Percentiles rank a stretch among this genome's conserved stretches.
Evolutionary conservation across 2,888 invertebrate species (phyloP).

Genomic region (Lucinisca nassula): DNA sequence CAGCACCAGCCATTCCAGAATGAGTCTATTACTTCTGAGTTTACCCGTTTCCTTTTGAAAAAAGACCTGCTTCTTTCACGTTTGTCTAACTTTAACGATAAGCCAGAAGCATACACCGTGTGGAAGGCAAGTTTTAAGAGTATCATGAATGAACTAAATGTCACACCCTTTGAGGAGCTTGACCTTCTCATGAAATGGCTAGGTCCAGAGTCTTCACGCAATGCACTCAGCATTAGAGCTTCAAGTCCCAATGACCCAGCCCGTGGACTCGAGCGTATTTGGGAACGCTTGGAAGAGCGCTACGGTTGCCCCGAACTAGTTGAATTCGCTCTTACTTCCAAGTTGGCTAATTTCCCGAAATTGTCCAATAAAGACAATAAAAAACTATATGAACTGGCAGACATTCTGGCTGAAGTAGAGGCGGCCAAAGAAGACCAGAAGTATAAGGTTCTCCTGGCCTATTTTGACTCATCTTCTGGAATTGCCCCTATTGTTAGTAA

Average conservation of each 20-base stretch:
- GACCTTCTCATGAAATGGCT: conserved; percentile 49
- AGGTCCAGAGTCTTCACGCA: conserved; percentile 31
- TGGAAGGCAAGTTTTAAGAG: conserved; percentile 46
- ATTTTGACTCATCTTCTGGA: conserved; percentile 21
- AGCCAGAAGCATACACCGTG: conserved; percentile 24
- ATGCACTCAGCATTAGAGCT: conserved; percentile 42
- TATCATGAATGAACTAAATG: conserved; percentile 30
- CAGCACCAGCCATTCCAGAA: neutral
- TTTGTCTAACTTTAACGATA: conserved; percentile 40
- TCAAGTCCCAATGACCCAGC: conserved; percentile 18
- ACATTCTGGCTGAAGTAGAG: conserved; percentile 15
- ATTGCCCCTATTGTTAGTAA: conserved; percentile 30
- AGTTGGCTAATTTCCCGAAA: conserved; percentile 12
- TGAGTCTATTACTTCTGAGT: neutral
- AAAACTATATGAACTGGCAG: conserved; percentile 17
- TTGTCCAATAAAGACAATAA: conserved; percentile 3
- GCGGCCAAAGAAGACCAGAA: neutral
- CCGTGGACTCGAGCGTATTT: conserved; percentile 2
- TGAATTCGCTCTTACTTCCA: neutral
- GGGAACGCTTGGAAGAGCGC: conserved; percentile 19
- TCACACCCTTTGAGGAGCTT: conserved; percentile 36
- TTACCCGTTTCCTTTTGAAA: conserved; percentile 37
- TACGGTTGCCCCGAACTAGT: conserved; percentile 24
- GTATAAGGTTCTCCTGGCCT: neutral
- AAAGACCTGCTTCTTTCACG: conserved; percentile 45